These are phyloP conservation scores for Cephalopholis sonnerati DNA, from an alignment of 2,113 vertebrate species.

Conservation along the genomic window DNA sequence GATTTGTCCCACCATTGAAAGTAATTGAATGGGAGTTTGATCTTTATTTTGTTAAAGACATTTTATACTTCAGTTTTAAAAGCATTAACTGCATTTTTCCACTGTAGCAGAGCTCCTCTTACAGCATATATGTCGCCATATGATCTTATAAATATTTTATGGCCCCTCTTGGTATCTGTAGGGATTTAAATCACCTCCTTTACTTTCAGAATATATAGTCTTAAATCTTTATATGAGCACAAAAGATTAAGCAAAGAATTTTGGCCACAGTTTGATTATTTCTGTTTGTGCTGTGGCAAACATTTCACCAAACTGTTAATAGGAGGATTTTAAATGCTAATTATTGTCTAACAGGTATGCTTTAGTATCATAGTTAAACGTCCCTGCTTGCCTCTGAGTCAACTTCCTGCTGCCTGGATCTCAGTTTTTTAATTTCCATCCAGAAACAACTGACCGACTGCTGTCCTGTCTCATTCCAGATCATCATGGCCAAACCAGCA, in stretches of 20 bases:
- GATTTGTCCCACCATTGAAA: not conserved
- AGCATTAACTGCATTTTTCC: not conserved
- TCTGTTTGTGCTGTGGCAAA: too few species aligned
- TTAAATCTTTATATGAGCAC: not conserved
- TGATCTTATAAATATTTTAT: constrained; percentile 26
- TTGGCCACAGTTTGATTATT: too few species aligned
- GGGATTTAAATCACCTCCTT: constrained; percentile 1
- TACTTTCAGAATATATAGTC: not conserved
- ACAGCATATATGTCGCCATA: not conserved
- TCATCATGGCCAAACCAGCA: constrained; percentile 98
- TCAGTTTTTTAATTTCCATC: not conserved
- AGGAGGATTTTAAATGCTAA: too few species aligned
- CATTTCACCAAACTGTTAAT: too few species aligned
- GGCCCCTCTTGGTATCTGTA: not conserved
- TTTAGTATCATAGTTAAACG: constrained; percentile 7
- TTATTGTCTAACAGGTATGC: not conserved
- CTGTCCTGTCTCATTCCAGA: constrained; percentile 79
- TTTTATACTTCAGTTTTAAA: not conserved
- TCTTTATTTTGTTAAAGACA: not conserved
- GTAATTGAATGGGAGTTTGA: not conserved
- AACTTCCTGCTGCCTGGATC: constrained; percentile 9
- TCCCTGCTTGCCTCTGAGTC: constrained; percentile 1
- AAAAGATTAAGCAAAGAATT: not conserved
- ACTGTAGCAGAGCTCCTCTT: constrained; percentile 9
- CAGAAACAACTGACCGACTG: not conserved